These are phyloP conservation scores for Campylomormyrus tamandua DNA, from an alignment of 2,113 vertebrate genomes.

Conservation along the genomic window DNA sequence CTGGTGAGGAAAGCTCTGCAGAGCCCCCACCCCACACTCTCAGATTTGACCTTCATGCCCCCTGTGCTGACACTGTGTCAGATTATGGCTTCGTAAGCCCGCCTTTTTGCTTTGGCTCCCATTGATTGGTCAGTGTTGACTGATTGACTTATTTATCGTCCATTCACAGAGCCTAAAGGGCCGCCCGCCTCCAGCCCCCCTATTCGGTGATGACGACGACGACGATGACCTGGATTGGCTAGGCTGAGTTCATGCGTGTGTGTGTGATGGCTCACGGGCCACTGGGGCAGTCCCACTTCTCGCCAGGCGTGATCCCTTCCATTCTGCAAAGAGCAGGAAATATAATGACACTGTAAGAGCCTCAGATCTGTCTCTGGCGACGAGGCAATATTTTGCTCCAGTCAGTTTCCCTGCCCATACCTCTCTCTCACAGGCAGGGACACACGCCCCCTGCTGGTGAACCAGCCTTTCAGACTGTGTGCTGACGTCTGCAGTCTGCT, in stretches of 20 bases:
- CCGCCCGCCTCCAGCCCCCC: constrained; percentile 73
- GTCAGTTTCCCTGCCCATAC: background rate
- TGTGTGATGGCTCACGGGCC: background rate
- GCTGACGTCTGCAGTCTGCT: background rate
- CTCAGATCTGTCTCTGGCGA: background rate
- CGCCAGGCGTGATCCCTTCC: background rate
- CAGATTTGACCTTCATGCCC: background rate
- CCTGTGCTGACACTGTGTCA: background rate
- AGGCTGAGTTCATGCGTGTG: constrained; percentile 47
- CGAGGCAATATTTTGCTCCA: background rate
- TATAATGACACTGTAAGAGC: background rate
- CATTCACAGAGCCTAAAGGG: constrained; percentile 86
- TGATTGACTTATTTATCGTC: background rate
- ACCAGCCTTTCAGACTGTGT: background rate
- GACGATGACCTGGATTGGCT: constrained; percentile 83
- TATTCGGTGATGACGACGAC: constrained; percentile 80
- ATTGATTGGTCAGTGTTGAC: background rate
- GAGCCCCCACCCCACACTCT: constrained; percentile 4
- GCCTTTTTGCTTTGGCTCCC: background rate
- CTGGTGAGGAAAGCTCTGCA: constrained; percentile 66
- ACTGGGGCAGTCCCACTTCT: background rate
- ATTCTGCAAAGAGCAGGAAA: background rate
- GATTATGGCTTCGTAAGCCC: background rate
- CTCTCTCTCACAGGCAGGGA: background rate
- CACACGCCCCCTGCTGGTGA: background rate